Evolutionary conservation across 2,888 invertebrate species (phyloP), one percentile per base, ranked within the genome.

Genomic region (Eilema caniola): DNA sequence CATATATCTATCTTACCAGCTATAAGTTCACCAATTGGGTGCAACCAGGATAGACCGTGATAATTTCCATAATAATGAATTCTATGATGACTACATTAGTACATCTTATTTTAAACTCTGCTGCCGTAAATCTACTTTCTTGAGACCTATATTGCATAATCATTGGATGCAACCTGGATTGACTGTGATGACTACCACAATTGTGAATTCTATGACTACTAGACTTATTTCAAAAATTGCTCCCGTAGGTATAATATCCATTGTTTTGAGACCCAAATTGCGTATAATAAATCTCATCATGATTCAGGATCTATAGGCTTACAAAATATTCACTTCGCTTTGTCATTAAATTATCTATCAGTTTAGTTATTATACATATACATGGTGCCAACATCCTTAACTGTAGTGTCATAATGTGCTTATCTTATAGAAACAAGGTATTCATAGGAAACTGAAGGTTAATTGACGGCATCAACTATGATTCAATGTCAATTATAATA

Each of bases 401-500:
- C 53, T 20, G 8, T 3, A 53, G 10, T 1, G 53, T 53, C 53
- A 53, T 53, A 20, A 53, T n/a, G 53, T 53, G n/a, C 53, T n/a
- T 53, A 53, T 53, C 53, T n/a, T n/a, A 53, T 53, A 8, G n/a
- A 53, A 20, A n/a, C n/a, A 53, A 53, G 20, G n/a, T 53, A n/a
- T 8, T 53, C n/a, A 53, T 53, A n/a, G n/a, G n/a, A 53, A 53
- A 2, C 53, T 53, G 53, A n/a, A 53, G n/a, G 53, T 47, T 8
- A 53, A 53, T 53, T 53, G 53, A 53, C 53, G 53, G 53, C n/a
- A 53, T 53, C 53, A 53, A 53, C 53, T 2, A n/a, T 53, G 53
- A 53, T 53, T 53, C n/a, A 53, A 53, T 53, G 53, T n/a, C n/a
- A 53, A 53, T 53, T 53, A 53, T n/a, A 53, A 53, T 53, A 53